Evolutionary conservation across 2,888 invertebrate species (phyloP).

Genomic region (Rutpela maculata): DNA sequence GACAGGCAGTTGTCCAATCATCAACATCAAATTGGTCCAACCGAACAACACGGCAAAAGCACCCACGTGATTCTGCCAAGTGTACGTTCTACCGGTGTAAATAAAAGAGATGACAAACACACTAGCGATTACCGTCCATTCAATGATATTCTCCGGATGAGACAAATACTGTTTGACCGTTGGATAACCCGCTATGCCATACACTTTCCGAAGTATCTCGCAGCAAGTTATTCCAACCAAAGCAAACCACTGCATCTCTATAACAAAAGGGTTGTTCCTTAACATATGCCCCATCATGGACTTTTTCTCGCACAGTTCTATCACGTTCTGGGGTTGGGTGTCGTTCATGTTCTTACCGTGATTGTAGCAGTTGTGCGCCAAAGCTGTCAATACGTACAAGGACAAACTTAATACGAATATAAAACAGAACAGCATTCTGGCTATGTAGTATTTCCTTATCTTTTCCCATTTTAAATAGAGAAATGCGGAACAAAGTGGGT

Average conservation of each 20-base stretch:
- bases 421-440: conserved; percentile 85
- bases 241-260: conserved; percentile 90
- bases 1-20: conserved; percentile 91
- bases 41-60: conserved; percentile 90
- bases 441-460: conserved; percentile 91
- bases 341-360: conserved; percentile 83
- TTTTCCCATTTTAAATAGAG: conserved; percentile 93
- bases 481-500: conserved; percentile 92
- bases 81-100: conserved; percentile 85
- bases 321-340: conserved; percentile 82
- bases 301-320: conserved; percentile 86
- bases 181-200: conserved; percentile 88
- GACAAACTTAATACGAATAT: conserved; percentile 89
- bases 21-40: conserved; percentile 93
- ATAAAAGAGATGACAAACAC: conserved; percentile 90
- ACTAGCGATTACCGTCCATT: conserved; percentile 91
- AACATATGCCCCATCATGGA: conserved; percentile 86
- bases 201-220: conserved; percentile 87
- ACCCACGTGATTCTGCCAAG: conserved; percentile 91
- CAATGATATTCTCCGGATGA: conserved; percentile 90
- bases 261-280: conserved; percentile 84
- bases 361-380: conserved; percentile 91
- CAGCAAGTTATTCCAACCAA: conserved; percentile 86
- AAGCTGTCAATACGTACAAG: conserved; percentile 86
- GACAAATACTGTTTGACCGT: conserved; percentile 88